Percentiles rank a stretch among this genome's conserved stretches.
Evolutionary conservation across 2,888 invertebrate species (phyloP).

Genomic region (Acleris laterana): DNA sequence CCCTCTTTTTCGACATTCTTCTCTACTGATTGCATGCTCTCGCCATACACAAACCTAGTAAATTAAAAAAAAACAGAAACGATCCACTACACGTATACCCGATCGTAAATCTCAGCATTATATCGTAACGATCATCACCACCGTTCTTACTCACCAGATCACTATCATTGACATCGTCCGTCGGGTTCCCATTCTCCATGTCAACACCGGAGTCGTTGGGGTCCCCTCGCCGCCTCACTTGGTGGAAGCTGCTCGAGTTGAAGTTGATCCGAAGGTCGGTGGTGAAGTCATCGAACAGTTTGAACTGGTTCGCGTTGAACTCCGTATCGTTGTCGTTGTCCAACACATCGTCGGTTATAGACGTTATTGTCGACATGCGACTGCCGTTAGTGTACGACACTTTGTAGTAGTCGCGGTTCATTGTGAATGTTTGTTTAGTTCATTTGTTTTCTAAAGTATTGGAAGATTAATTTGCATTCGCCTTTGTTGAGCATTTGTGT

Average conservation of each 20-base stretch:
- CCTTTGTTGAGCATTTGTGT: constrained; percentile 11
- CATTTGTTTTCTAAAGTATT: constrained; percentile 24
- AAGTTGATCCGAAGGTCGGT: constrained; percentile 73
- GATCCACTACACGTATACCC: no score
- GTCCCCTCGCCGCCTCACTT: constrained; percentile 62
- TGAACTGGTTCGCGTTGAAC: constrained; percentile 80
- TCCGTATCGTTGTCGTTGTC: constrained; percentile 80
- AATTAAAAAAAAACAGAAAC: no score
- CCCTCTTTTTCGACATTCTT: no score
- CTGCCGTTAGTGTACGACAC: constrained; percentile 65
- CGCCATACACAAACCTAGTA: no score
- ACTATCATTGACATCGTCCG: constrained; percentile 67
- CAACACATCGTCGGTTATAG: constrained; percentile 61
- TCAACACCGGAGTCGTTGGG: constrained; percentile 79
- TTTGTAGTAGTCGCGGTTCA: constrained; percentile 76
- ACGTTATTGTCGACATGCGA: constrained; percentile 45
- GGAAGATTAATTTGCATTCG: not conserved
- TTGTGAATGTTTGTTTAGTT: constrained; percentile 49
- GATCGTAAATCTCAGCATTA: no score
- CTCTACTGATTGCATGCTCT: no score
- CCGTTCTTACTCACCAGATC: constrained; percentile 72
- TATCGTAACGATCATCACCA: not conserved
- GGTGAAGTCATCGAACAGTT: constrained; percentile 78
- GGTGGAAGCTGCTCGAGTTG: constrained; percentile 66
- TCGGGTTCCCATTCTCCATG: constrained; percentile 76